Base-by-base conservation (phyloP, 2,113 vertebrate genomes). In the Zingel zingel region DNA sequence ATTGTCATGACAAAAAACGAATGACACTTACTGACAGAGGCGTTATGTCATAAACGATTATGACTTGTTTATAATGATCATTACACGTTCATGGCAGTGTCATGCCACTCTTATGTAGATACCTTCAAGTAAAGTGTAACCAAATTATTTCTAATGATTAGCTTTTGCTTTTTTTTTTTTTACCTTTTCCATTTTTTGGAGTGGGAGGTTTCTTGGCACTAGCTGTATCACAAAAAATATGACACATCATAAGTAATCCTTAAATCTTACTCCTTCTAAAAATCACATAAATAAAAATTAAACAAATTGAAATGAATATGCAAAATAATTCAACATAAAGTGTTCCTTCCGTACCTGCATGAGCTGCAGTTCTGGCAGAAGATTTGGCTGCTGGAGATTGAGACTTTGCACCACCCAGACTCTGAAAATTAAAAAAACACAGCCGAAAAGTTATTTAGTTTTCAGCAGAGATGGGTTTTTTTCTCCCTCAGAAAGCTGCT, bases 101-200 rank as follows among this genome's bases (percentile, higher is more conserved):
- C 30, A 33, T 33, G 30, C 5, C 30, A 33, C 30, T 33, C 30
- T 33, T 33, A 33, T 33, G 30, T 33, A 33, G 30, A 33, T 4
- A 33, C 30, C 30, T 33, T 33, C 30, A 33, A 33, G 30, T 33
- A 33, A 5, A 33, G 30, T 33, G 30, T 33, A 5, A 33, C 30
- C 30, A 33, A 33, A 33, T 33, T 33, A 33, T 33, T 66, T 45
- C 70, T 78, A 74, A 33, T 12, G 2, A 16, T 14, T 53, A 8
- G 25, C 64, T 19, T 19, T 48, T 54, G 5, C 7, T 94, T 92
- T 18, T 6, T 6, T 59, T 0, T n/a, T 2, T 77, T 92, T 92
- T 89, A 97, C 96, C 97, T 97, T 95, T 96, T 72, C 94, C 94
- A 85, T 94, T 86, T 93, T 94, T 96, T 95, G 80, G 91, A 93